phyloP scores from a whole-genome alignment of 2,888 invertebrate genomes.

The Callimorpha dominula region DNA sequence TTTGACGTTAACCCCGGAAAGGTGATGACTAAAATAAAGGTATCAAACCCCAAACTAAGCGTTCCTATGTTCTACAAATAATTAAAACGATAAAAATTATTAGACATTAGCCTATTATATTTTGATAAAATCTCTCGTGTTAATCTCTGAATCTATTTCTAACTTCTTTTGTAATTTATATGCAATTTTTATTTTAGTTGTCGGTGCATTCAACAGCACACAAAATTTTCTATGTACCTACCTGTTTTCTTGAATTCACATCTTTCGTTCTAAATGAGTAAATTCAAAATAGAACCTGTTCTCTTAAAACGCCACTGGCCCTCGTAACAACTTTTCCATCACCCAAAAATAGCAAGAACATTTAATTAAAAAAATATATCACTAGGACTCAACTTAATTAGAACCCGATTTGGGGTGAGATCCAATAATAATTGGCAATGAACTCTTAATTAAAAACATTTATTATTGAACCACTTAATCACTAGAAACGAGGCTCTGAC shows the following conservation, averaged over 20 bases:
- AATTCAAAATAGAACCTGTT: background rate
- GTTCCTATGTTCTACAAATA: too few species aligned
- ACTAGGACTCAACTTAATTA: background rate
- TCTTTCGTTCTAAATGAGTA: background rate
- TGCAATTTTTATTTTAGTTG: too few species aligned
- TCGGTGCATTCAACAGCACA: too few species aligned
- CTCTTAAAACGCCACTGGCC: background rate
- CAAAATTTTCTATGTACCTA: too few species aligned
- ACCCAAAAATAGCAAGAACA: background rate
- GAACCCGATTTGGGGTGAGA: slow-evolving; percentile 8
- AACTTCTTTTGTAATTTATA: too few species aligned
- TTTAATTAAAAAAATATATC: slow-evolving; percentile 10
- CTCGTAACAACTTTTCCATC: background rate
- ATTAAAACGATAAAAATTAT: too few species aligned
- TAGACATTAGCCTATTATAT: too few species aligned
- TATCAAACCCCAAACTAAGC: too few species aligned
- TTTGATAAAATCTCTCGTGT: too few species aligned
- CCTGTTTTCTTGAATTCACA: background rate
- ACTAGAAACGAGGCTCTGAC: slow-evolving; percentile 27
- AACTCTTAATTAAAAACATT: slow-evolving; percentile 36
- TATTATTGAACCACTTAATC: slow-evolving; percentile 42
- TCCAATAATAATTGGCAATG: slow-evolving; percentile 20
- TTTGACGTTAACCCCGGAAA: too few species aligned
- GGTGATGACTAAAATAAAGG: too few species aligned
- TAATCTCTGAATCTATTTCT: too few species aligned